These are phyloP conservation scores for Propsilocerus akamusi DNA, from an alignment of 1,140 invertebrate genomes.

Conservation along the genomic window DNA sequence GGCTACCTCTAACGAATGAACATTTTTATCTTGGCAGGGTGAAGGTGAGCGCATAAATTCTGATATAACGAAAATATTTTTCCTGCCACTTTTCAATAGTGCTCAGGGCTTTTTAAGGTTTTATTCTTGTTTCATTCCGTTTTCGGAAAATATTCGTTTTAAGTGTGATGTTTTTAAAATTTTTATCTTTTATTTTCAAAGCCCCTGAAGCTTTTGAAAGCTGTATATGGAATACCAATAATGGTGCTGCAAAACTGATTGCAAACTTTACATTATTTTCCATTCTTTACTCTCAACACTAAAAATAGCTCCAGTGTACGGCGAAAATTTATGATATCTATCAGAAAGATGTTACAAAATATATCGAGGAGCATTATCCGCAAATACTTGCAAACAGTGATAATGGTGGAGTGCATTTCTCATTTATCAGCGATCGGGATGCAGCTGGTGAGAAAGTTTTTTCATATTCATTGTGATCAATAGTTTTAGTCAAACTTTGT, in stretches of 20 bases:
- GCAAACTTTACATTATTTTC: background rate
- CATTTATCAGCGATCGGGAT: background rate
- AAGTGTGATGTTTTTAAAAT: background rate
- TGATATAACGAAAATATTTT: too few species aligned
- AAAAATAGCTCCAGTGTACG: slow-evolving; percentile 1
- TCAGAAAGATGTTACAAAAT: background rate
- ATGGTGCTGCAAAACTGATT: background rate
- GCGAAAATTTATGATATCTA: slow-evolving; percentile 6
- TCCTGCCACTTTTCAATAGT: too few species aligned
- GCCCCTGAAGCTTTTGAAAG: too few species aligned
- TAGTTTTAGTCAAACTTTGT: background rate
- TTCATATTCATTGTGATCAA: background rate
- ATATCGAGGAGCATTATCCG: slow-evolving; percentile 4
- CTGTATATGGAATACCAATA: background rate
- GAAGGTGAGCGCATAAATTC: too few species aligned
- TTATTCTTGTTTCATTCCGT: too few species aligned
- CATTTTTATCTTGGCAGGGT: background rate
- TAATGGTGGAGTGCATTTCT: slow-evolving; percentile 2
- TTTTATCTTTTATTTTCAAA: too few species aligned
- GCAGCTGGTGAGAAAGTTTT: background rate
- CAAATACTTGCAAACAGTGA: slow-evolving; percentile 1
- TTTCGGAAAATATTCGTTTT: background rate
- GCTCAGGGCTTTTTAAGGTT: too few species aligned
- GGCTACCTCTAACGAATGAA: background rate
- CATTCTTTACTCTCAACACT: background rate